Conservation (phyloP, 2,113 vertebrate species). For the Corynorhinus townsendii region DNA sequence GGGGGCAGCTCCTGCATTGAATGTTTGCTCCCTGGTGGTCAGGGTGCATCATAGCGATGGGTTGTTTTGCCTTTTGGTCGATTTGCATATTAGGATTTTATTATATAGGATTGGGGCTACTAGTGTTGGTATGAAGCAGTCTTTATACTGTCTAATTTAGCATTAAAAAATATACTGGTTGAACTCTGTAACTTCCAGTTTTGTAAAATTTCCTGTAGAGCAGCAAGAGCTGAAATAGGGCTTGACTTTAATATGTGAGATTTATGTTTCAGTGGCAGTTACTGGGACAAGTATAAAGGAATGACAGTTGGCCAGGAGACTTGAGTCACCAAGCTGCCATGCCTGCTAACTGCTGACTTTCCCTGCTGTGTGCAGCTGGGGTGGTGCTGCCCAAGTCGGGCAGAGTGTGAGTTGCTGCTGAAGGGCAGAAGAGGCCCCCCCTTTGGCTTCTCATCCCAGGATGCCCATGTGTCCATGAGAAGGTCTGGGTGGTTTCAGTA, state of each 20-base stretch:
- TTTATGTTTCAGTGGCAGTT: not conserved
- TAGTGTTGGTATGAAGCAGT: not conserved
- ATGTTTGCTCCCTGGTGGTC: too few relatives aligned
- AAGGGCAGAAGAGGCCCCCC: not conserved
- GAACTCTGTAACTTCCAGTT: not conserved
- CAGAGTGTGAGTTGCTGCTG: not conserved
- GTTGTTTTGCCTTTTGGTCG: too few relatives aligned
- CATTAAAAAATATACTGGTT: not conserved
- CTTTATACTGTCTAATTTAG: not conserved
- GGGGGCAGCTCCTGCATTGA: too few relatives aligned
- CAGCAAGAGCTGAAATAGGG: not conserved
- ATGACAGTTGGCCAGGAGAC: not conserved
- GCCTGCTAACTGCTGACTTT: not conserved
- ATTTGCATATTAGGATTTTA: too few relatives aligned
- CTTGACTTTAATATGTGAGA: not conserved
- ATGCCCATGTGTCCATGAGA: not conserved
- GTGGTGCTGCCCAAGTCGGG: rapidly evolving
- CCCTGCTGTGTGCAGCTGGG: not conserved
- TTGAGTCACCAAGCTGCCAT: not conserved
- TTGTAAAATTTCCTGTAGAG: not conserved
- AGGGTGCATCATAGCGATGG: too few relatives aligned
- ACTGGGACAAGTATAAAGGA: not conserved
- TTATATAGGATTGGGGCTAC: not conserved
- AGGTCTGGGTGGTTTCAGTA: not conserved
- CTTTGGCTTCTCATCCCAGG: not conserved